A percentile compares a stretch with the other conserved stretches of the same genome.
Evolutionary conservation across 1,140 invertebrate species (phyloP).

Genomic region (Bombus vancouverensis): DNA sequence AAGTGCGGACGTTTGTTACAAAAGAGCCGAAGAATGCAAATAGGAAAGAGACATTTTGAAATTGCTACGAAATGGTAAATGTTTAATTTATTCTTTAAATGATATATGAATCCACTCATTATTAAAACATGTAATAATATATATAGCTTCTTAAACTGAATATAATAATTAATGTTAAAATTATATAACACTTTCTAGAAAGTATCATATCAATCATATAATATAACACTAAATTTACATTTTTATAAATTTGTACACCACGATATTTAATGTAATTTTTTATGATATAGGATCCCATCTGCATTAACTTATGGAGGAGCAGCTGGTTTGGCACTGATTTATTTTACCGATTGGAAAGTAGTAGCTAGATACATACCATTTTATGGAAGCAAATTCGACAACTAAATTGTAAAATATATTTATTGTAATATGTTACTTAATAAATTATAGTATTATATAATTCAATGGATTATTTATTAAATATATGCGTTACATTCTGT

Average conservation of each 20-base stretch:
- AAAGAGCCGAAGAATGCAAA: slow-evolving; percentile 28
- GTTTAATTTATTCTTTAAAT: slow-evolving; percentile 1
- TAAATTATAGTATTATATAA: slow-evolving; percentile 38
- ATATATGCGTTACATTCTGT: slow-evolving; percentile 5
- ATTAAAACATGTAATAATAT: neutral
- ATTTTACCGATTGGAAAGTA: slow-evolving; percentile 91
- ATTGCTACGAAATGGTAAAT: slow-evolving; percentile 64
- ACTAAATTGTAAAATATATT: slow-evolving; percentile 75
- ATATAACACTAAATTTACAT: neutral
- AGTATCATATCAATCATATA: too few species aligned
- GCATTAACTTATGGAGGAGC: slow-evolving; percentile 85
- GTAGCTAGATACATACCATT: slow-evolving; percentile 88
- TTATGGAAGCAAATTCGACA: slow-evolving; percentile 88
- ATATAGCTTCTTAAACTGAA: neutral
- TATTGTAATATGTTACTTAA: slow-evolving; percentile 20
- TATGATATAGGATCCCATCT: slow-evolving; percentile 84
- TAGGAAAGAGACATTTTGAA: slow-evolving; percentile 58
- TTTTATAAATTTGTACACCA: neutral
- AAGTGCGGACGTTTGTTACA: neutral
- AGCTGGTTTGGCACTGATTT: slow-evolving; percentile 84
- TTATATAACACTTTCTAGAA: neutral
- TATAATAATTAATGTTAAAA: neutral
- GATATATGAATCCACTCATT: neutral
- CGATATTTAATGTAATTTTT: slow-evolving; percentile 9
- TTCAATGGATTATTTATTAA: slow-evolving; percentile 22